These are phyloP conservation scores for Synodontis membranacea DNA, from an alignment of 2,113 vertebrate genomes.

Conservation along the genomic window DNA sequence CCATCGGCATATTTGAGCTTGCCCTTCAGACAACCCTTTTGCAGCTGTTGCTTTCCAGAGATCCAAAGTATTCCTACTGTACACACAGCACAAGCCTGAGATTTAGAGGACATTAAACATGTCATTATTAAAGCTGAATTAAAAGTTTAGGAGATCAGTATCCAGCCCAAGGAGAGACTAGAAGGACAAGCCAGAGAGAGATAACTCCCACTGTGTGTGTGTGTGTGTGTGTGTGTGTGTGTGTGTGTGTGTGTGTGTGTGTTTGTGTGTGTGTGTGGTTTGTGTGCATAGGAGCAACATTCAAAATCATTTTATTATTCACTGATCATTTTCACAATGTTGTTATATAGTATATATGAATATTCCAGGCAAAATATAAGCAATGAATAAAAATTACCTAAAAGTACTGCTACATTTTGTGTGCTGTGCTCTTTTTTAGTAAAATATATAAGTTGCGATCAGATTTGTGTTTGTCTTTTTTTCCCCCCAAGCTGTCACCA, in stretches of 20 bases:
- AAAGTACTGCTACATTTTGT: background rate
- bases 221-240: background rate
- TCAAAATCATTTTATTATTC: background rate
- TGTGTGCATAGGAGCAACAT: background rate
- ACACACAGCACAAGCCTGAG: slow-evolving; percentile 63
- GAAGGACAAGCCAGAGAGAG: slow-evolving; percentile 50
- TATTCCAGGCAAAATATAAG: background rate
- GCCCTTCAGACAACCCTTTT: slow-evolving; percentile 48
- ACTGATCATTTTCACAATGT: background rate
- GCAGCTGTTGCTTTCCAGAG: slow-evolving; percentile 66
- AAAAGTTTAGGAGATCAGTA: slow-evolving; percentile 67
- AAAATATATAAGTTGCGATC: background rate
- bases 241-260: slow-evolving; percentile 11
- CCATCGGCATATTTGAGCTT: slow-evolving; percentile 13
- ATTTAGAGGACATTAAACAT: slow-evolving; percentile 70
- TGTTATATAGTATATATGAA: background rate
- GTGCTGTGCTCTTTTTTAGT: background rate
- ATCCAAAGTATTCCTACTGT: slow-evolving; percentile 66
- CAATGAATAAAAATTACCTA: background rate
- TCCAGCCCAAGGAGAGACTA: slow-evolving; percentile 51
- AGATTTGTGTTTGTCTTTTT: background rate
- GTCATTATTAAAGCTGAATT: slow-evolving; percentile 73
- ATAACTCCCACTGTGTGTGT: slow-evolving; percentile 38
- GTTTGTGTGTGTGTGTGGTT: background rate
- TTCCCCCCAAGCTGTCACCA: slow-evolving; percentile 91